Conservation (phyloP, 2,113 vertebrate genomes). For the Hucho hucho region DNA sequence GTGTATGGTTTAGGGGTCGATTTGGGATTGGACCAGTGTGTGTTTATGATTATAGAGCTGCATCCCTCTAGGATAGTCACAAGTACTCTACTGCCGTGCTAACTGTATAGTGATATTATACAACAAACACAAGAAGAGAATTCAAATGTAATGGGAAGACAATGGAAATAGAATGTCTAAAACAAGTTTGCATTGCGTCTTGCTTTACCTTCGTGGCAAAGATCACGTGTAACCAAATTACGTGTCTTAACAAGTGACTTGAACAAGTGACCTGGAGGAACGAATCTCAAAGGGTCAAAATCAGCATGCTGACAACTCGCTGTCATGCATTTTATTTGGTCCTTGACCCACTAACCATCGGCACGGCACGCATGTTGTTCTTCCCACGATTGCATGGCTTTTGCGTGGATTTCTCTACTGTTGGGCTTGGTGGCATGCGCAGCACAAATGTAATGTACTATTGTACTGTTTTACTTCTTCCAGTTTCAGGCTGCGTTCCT, state of each 20-base stretch:
- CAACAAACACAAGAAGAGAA: neutral
- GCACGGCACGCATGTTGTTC: conserved; percentile 9
- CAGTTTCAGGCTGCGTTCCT: neutral
- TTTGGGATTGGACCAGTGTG: too few relatives aligned
- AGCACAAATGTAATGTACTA: neutral
- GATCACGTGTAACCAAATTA: neutral
- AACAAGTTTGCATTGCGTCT: conserved; percentile 8
- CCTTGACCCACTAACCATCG: neutral
- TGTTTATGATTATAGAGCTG: too few relatives aligned
- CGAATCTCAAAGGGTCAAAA: conserved; percentile 79
- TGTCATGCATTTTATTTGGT: conserved; percentile 49
- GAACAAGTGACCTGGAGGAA: neutral
- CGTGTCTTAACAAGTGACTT: neutral
- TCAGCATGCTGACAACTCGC: neutral
- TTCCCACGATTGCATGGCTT: conserved; percentile 11
- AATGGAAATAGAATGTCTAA: neutral
- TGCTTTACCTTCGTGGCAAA: neutral
- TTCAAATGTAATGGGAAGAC: neutral
- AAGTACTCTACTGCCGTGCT: neutral
- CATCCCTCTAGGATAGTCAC: too few relatives aligned
- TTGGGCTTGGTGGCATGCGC: conserved; percentile 12
- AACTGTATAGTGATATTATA: neutral
- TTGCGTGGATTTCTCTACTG: neutral
- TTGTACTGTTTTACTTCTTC: neutral
- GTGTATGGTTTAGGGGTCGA: too few relatives aligned